Evolutionary conservation across 1,140 invertebrate genomes (phyloP).

Genomic region (Antheraea mylitta): DNA sequence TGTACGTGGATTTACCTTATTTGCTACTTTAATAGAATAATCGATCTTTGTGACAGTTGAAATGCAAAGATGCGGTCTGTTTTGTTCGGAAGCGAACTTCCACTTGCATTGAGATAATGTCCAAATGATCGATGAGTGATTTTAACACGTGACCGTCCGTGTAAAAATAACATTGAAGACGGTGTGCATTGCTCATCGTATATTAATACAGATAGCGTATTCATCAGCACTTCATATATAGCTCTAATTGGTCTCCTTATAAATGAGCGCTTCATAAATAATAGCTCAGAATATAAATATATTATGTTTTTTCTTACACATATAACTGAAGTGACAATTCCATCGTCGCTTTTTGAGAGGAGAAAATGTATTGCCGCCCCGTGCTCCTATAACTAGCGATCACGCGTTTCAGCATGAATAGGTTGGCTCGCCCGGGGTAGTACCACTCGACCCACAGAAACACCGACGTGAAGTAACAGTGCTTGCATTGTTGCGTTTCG

Average conservation of each 20-base stretch:
- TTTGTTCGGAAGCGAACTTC: not conserved
- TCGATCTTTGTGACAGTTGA: not conserved
- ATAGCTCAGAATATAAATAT: not conserved
- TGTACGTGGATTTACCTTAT: not conserved
- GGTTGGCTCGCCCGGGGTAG: no score
- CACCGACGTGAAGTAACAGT: no score
- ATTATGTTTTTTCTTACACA: no score
- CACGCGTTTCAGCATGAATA: no score
- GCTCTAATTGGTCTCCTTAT: not conserved
- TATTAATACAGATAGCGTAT: not conserved
- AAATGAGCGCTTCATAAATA: not conserved
- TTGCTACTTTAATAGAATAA: not conserved
- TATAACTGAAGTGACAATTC: no score
- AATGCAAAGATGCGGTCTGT: not conserved
- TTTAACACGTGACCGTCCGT: not conserved
- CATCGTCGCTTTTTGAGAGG: no score
- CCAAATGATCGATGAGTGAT: not conserved
- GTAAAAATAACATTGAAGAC: constrained; percentile 3
- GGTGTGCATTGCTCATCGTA: not conserved
- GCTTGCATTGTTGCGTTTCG: no score
- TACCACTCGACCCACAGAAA: no score
- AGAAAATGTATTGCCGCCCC: no score
- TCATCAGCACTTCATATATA: not conserved
- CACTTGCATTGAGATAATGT: not conserved
- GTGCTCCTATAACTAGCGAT: no score